Conservation (phyloP, 2,888 invertebrate genomes). For the Drosophila tanythrix region DNA sequence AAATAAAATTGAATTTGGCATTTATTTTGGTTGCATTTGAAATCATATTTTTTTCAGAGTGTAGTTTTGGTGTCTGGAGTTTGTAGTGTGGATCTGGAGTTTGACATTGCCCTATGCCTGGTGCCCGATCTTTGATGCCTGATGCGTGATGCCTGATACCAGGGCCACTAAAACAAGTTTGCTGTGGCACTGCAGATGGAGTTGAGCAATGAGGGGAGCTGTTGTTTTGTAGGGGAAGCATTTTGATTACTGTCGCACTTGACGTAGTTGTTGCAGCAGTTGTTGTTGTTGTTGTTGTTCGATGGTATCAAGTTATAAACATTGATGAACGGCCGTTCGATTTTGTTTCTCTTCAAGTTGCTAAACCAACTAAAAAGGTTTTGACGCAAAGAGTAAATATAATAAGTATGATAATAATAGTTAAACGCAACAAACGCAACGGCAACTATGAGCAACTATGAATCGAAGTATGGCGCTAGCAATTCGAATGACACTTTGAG, state of each 20-base stretch:
- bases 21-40: not conserved
- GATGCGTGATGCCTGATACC: slow-evolving; percentile 37
- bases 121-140: slow-evolving; percentile 8
- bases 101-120: slow-evolving; percentile 33
- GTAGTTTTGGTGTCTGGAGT: not conserved
- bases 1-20: not conserved
- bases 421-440: not conserved
- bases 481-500: slow-evolving; percentile 53
- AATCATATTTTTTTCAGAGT: not conserved
- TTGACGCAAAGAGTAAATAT: slow-evolving; percentile 18
- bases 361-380: slow-evolving; percentile 24
- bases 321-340: slow-evolving; percentile 42
- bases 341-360: slow-evolving; percentile 10
- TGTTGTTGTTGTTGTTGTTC: slow-evolving; percentile 33
- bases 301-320: slow-evolving; percentile 69
- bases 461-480: slow-evolving; percentile 38
- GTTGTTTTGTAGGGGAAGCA: slow-evolving; percentile 21
- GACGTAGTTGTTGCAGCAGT: not conserved
- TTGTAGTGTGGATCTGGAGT: slow-evolving; percentile 13
- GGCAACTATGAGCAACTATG: not conserved
- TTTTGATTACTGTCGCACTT: slow-evolving; percentile 58
- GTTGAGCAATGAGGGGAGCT: not conserved
- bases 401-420: slow-evolving; percentile 13
- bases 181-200: slow-evolving; percentile 15
- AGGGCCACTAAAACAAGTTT: slow-evolving; percentile 70